Evolutionary conservation across 2,888 invertebrate genomes (phyloP).

Genomic region (Anodontia alba): DNA sequence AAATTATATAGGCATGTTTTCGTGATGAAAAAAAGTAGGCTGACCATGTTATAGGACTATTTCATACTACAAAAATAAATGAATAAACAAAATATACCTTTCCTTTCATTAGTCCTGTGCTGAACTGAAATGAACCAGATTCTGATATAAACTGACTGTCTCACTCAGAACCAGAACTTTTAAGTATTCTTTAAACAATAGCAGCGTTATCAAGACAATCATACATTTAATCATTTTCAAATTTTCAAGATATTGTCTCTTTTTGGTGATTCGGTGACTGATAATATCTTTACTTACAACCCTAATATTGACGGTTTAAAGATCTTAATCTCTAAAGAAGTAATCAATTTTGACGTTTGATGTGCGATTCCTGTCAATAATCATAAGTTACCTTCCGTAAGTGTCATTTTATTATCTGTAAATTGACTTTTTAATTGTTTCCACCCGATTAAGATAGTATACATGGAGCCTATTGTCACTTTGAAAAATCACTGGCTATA

Average conservation of each 20-base stretch:
- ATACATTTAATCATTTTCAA: constrained; percentile 1
- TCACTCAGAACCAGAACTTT: background rate
- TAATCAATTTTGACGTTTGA: constrained; percentile 5
- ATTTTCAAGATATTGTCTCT: background rate
- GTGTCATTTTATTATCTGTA: constrained; percentile 7
- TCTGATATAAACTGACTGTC: too few species aligned
- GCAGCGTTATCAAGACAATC: background rate
- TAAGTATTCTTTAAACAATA: background rate
- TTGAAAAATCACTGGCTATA: background rate
- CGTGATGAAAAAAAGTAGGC: too few species aligned
- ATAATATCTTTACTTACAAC: background rate
- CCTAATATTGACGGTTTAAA: constrained; percentile 5
- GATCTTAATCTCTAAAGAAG: constrained; percentile 4
- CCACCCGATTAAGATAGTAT: constrained; percentile 6
- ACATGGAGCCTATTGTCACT: background rate
- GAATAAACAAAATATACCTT: too few species aligned
- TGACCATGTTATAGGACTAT: too few species aligned
- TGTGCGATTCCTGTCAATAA: constrained; percentile 3
- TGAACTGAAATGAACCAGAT: background rate
- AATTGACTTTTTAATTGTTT: constrained; percentile 8
- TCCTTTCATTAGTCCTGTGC: too few species aligned
- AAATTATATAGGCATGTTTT: too few species aligned
- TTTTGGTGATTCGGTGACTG: background rate
- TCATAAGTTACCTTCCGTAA: background rate
- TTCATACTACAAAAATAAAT: too few species aligned